Evolutionary conservation across 2,797 vertebrate species (phyloP), one percentile per base, ranked within the genome.

Genomic region (Manis javanica): DNA sequence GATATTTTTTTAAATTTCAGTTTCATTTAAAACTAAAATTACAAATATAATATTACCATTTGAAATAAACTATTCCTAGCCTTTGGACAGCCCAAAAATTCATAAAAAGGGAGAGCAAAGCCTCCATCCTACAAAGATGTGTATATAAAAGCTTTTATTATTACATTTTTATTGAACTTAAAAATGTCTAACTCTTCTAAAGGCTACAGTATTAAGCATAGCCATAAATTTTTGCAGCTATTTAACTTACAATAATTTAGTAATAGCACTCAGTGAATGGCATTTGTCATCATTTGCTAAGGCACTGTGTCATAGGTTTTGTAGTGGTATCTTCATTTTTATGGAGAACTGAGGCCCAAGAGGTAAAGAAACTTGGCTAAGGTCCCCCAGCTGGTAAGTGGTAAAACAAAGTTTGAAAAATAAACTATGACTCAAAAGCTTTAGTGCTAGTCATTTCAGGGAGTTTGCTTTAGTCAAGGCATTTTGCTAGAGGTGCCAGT

Each of bases 1-100:
- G 37, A 78, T 16, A 49, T 31, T 59, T 42, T 53, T 61, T 78
- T 42, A 1, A 77, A 74, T 29, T 68, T 55, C 91, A 12, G 3
- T 83, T 93, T 82, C 23, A 81, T 78, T 85, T 61, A 51, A 94
- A 81, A 87, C 68, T 86, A 64, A 95, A 95, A 77, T 83, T 86
- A 72, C 2, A 87, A 57, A 42, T 16, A 29, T 69, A 66, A 39
- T 69, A 74, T 74, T 61, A 53, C 23, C n/a, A 82, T 68, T 88
- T 90, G 90, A 93, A 72, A 49, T 75, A 63, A 71, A 66, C n/a
- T n/a, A 15, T 66, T 88, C 91, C 37, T 83, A 63, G 23, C 68
- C 29, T 91, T 90, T 55, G 37, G 26, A 89, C 12, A 87, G 77
- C 64, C 82, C 46, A 78, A 21, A 96, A 71, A 29, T 66, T 69